These are phyloP conservation scores for Druon quercuslanigerum DNA, from an alignment of 1,140 invertebrate species.

Conservation along the genomic window DNA sequence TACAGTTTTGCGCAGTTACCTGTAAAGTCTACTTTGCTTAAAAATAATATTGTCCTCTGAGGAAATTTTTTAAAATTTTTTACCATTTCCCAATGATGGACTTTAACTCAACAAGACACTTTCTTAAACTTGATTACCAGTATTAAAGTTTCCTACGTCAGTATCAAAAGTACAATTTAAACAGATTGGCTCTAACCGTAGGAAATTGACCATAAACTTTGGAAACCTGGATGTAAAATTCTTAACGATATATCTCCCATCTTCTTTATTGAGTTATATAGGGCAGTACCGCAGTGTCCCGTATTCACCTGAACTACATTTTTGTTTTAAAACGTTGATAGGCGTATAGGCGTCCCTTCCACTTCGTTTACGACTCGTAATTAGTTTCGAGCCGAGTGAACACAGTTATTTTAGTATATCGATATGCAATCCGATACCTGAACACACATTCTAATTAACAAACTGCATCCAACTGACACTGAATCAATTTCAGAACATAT, in stretches of 20 bases:
- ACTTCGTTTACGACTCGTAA: constrained; percentile 24
- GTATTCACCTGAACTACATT: neutral
- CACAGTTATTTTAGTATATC: constrained; percentile 22
- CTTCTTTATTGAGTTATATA: neutral
- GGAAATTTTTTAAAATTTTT: neutral
- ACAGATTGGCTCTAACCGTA: constrained; percentile 11
- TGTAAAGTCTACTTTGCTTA: neutral
- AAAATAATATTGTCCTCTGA: neutral
- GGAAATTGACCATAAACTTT: constrained; percentile 5
- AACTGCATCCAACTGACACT: constrained; percentile 12
- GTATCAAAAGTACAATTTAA: constrained; percentile 1
- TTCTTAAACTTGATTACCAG: neutral
- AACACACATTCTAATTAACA: constrained; percentile 15
- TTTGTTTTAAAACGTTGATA: constrained; percentile 14
- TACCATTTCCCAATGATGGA: no score
- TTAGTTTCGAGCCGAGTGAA: constrained; percentile 9
- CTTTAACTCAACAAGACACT: no score
- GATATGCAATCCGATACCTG: constrained; percentile 5
- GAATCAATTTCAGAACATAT: neutral
- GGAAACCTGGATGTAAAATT: constrained; percentile 2
- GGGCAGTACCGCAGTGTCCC: neutral
- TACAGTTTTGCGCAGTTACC: neutral
- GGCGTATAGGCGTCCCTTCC: constrained; percentile 6
- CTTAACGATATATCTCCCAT: constrained; percentile 24
- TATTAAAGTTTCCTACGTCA: neutral